Evolutionary conservation across 2,113 vertebrate species (phyloP).

Genomic region (Coryphaenoides rupestris): DNA sequence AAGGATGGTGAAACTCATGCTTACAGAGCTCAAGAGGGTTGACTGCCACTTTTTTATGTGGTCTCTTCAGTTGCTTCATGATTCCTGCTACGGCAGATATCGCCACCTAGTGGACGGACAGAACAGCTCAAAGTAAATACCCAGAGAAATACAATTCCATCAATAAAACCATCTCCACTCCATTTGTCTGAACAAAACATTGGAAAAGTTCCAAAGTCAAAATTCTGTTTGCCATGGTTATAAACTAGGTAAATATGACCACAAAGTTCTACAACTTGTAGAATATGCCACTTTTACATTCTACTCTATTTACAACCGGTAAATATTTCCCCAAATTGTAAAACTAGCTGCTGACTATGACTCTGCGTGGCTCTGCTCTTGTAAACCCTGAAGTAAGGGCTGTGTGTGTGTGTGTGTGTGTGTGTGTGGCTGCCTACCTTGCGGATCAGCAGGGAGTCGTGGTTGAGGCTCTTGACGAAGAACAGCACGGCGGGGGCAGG

Average conservation of each 20-base stretch:
- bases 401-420: no score
- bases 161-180: not conserved
- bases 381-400: not conserved
- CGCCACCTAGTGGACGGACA: conserved; percentile 79
- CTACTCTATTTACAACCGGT: no score
- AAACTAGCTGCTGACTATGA: no score
- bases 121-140: conserved; percentile 20
- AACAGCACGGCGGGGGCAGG: conserved; percentile 83
- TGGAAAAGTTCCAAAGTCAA: no score
- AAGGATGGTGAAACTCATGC: conserved; percentile 41
- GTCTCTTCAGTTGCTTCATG: conserved; percentile 91
- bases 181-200: not conserved
- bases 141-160: not conserved
- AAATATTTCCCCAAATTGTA: no score
- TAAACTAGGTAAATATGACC: no score
- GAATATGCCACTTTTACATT: no score
- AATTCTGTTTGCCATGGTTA: no score
- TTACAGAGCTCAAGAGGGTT: conserved; percentile 85
- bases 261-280: no score
- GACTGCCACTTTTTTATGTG: conserved; percentile 86
- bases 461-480: conserved; percentile 93
- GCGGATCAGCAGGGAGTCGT: conserved; percentile 91
- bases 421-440: no score
- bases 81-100: conserved; percentile 94
- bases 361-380: no score